These are phyloP conservation scores for Scaptomyza parva DNA, from an alignment of 2,888 invertebrate species.

Conservation along the genomic window DNA sequence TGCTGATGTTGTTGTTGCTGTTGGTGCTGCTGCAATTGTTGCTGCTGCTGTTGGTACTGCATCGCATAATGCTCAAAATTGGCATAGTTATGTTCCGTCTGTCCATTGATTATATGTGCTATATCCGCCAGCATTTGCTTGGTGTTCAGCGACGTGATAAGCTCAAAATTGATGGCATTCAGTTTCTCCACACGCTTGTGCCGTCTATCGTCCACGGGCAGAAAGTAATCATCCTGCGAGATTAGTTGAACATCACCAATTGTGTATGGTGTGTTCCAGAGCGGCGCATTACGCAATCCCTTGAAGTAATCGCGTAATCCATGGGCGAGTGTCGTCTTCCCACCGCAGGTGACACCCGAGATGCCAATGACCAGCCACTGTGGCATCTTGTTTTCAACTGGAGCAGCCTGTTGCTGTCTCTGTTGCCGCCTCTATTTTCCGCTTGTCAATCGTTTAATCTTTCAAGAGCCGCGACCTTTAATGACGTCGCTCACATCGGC, in stretches of 20 bases:
- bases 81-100: constrained; percentile 65
- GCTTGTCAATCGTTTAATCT: constrained; percentile 44
- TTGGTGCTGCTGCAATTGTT: constrained; percentile 63
- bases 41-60: constrained; percentile 69
- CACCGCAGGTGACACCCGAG: constrained; percentile 93
- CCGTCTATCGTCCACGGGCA: constrained; percentile 87
- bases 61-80: constrained; percentile 77
- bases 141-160: constrained; percentile 90
- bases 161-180: constrained; percentile 92
- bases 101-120: constrained; percentile 79
- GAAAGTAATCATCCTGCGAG: constrained; percentile 92
- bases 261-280: constrained; percentile 82
- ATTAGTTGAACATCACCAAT: constrained; percentile 86
- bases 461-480: constrained; percentile 30
- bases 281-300: constrained; percentile 70
- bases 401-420: constrained; percentile 32
- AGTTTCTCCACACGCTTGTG: constrained; percentile 88
- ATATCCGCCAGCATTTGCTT: constrained; percentile 88
- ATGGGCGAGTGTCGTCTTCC: constrained; percentile 91
- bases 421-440: neutral
- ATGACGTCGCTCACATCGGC: constrained; percentile 17
- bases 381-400: constrained; percentile 83
- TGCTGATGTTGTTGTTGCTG: constrained; percentile 50
- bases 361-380: constrained; percentile 89
- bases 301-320: constrained; percentile 85